phyloP scores from a whole-genome alignment of 2,888 invertebrate genomes.

The Tetrapedia diversipes region DNA sequence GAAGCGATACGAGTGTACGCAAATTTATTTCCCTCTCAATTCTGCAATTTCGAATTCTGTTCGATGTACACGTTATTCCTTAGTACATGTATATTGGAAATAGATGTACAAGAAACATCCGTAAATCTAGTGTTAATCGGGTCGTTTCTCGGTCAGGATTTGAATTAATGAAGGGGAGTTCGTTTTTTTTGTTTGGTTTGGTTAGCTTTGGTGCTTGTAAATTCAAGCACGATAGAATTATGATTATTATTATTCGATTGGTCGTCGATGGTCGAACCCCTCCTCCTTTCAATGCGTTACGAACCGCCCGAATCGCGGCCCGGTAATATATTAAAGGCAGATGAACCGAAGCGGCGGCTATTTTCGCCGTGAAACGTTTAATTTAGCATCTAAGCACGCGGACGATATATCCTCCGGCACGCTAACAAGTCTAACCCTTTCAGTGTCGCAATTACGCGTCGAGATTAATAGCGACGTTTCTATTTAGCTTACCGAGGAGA shows the following conservation, averaged over 20 bases:
- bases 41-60: no score
- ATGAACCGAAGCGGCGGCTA: constrained; percentile 47
- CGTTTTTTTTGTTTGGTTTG: background rate
- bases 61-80: no score
- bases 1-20: no score
- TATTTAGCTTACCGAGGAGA: constrained; percentile 46
- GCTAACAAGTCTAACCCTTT: constrained; percentile 60
- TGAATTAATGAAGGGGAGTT: no score
- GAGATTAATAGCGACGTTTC: constrained; percentile 60
- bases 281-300: background rate
- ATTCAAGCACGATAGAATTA: no score
- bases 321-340: constrained; percentile 55
- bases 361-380: constrained; percentile 53
- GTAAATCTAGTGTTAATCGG: no score
- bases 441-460: constrained; percentile 55
- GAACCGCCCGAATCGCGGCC: constrained; percentile 28
- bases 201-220: no score
- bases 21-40: no score
- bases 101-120: no score
- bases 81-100: no score
- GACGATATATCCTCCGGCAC: constrained; percentile 52
- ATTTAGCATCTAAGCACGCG: constrained; percentile 56
- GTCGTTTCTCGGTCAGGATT: no score
- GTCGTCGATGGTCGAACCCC: background rate
- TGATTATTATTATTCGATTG: constrained; percentile 27